Percentiles rank a stretch among this genome's conserved stretches.
Conservation (phyloP, 92 coral and sea anemone species). For the Paragorgia papillata region DNA sequence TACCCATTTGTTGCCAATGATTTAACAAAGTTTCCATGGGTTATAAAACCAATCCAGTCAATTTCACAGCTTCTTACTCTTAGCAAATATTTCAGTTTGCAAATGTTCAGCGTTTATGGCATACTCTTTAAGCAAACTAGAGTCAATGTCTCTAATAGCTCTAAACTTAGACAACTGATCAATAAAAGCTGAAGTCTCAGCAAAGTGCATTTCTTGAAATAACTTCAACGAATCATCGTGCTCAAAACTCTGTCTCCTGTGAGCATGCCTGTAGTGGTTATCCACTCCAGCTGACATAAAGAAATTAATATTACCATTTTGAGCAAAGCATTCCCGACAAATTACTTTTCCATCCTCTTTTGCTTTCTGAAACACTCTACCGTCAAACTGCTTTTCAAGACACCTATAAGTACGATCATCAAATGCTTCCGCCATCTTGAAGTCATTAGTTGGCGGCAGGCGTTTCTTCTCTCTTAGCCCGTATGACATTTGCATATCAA, state of each 20-base stretch:
- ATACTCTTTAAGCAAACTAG: background rate
- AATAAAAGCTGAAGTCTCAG: background rate
- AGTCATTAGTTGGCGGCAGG: too few relatives aligned
- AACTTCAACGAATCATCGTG: background rate
- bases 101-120: background rate
- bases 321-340: background rate
- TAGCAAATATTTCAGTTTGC: background rate
- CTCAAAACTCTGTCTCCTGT: constrained; percentile 1
- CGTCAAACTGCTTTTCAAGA: constrained; percentile 8
- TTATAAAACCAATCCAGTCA: background rate
- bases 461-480: too few relatives aligned
- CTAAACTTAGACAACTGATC: constrained; percentile 4
- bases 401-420: constrained; percentile 49
- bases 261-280: background rate
- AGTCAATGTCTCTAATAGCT: background rate
- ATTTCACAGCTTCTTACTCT: constrained; percentile 13
- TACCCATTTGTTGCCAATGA: background rate
- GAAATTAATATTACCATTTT: background rate
- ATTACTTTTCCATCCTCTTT: too few relatives aligned
- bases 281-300: constrained; percentile 3
- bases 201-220: background rate
- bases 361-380: constrained; percentile 14
- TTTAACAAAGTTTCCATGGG: constrained; percentile 3
- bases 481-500: too few relatives aligned
- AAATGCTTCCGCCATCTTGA: background rate